These are phyloP conservation scores for Acronicta aceris DNA, from an alignment of 2,888 invertebrate species.

Conservation along the genomic window DNA sequence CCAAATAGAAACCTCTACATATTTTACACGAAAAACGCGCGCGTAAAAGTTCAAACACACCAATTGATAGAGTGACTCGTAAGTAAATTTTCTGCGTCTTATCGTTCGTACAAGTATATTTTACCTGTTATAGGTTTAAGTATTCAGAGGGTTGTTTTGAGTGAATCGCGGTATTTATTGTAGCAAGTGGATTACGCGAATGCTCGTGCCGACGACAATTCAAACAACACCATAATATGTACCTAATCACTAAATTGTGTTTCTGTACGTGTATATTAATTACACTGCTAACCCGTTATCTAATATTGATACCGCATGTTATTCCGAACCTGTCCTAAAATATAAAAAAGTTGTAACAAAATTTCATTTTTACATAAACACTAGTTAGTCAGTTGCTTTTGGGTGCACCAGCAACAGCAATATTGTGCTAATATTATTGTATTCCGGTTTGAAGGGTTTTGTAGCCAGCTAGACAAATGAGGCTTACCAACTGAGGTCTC, in stretches of 20 bases:
- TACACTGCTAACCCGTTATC: not conserved
- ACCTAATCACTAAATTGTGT: constrained; percentile 22
- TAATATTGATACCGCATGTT: not conserved
- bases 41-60: constrained; percentile 54
- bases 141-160: constrained; percentile 36
- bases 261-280: constrained; percentile 1
- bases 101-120: constrained; percentile 5
- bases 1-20: constrained; percentile 33
- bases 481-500: too few relatives aligned
- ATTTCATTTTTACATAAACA: too few relatives aligned
- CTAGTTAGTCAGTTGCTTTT: too few relatives aligned
- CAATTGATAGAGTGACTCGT: constrained; percentile 48
- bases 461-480: too few relatives aligned
- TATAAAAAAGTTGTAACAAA: not conserved
- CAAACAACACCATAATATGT: constrained; percentile 37
- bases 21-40: constrained; percentile 53
- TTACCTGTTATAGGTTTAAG: constrained; percentile 7
- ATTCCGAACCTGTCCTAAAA: not conserved
- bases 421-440: too few relatives aligned
- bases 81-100: constrained; percentile 49
- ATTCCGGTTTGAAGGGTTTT: too few relatives aligned
- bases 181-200: constrained; percentile 47
- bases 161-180: constrained; percentile 47
- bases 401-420: too few relatives aligned
- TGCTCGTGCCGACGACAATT: constrained; percentile 33